phyloP scores from a whole-genome alignment of 2,113 vertebrate genomes.

The Phoenicopterus ruber region DNA sequence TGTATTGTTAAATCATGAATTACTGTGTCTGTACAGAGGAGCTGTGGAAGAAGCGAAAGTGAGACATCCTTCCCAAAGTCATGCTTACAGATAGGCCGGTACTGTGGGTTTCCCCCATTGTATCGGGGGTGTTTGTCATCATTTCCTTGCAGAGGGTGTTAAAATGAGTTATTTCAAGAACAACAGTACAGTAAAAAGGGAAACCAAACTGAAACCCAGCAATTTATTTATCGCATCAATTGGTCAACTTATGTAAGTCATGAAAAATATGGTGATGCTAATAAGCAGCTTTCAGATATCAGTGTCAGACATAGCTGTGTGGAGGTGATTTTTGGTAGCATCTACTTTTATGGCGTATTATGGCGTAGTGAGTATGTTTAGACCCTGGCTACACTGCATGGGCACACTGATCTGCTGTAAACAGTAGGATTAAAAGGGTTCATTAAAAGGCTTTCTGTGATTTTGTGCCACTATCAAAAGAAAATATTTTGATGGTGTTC shows the following conservation, averaged over 20 bases:
- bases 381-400: neutral
- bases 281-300: neutral
- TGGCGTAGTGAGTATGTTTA: neutral
- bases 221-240: neutral
- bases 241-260: neutral
- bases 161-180: neutral
- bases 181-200: neutral
- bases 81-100: neutral
- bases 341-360: neutral
- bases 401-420: neutral
- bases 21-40: neutral
- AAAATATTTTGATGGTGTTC: slow-evolving; percentile 14
- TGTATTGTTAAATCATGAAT: neutral
- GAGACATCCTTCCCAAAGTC: neutral
- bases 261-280: neutral
- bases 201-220: neutral
- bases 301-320: neutral
- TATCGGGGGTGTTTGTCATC: neutral
- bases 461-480: neutral
- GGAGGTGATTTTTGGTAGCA: neutral
- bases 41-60: neutral
- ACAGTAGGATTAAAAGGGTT: neutral
- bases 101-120: neutral
- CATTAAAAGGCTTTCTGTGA: neutral
- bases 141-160: neutral